These are phyloP conservation scores for Sitobion miscanthi DNA, from an alignment of 1,140 invertebrate genomes.

Conservation along the genomic window DNA sequence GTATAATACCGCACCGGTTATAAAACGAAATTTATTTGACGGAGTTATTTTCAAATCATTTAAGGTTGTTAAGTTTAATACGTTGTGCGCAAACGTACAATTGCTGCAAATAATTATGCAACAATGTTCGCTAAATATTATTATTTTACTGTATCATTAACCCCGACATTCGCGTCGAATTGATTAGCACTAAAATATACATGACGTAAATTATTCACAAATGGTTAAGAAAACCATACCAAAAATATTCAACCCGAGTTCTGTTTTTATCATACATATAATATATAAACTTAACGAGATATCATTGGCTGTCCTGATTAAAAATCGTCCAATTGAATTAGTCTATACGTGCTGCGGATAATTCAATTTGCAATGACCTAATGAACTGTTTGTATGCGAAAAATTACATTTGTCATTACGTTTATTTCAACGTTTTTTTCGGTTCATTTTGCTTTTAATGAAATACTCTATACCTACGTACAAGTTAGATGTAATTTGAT, in stretches of 20 bases:
- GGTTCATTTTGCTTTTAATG: background rate
- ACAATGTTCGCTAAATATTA: constrained; percentile 4
- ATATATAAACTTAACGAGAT: background rate
- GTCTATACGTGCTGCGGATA: background rate
- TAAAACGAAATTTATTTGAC: background rate
- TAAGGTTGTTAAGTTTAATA: background rate
- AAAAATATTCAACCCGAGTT: background rate
- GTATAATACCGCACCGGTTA: background rate
- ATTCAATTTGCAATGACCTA: constrained; percentile 4
- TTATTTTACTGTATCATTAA: background rate
- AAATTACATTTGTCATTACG: background rate
- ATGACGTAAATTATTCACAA: background rate
- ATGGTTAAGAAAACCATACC: too few relatives aligned
- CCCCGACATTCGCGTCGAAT: background rate
- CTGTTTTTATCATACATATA: background rate
- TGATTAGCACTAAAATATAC: background rate
- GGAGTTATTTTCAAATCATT: background rate
- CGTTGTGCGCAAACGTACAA: background rate
- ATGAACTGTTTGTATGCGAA: background rate
- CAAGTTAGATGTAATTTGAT: background rate
- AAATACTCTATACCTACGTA: background rate
- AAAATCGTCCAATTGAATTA: background rate
- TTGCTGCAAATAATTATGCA: background rate
- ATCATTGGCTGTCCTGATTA: background rate
- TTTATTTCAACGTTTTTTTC: background rate